A percentile compares a stretch with the other conserved stretches of the same genome.
Evolutionary conservation across 2,113 vertebrate genomes (phyloP).

Genomic region (Meleagris gallopavo): DNA sequence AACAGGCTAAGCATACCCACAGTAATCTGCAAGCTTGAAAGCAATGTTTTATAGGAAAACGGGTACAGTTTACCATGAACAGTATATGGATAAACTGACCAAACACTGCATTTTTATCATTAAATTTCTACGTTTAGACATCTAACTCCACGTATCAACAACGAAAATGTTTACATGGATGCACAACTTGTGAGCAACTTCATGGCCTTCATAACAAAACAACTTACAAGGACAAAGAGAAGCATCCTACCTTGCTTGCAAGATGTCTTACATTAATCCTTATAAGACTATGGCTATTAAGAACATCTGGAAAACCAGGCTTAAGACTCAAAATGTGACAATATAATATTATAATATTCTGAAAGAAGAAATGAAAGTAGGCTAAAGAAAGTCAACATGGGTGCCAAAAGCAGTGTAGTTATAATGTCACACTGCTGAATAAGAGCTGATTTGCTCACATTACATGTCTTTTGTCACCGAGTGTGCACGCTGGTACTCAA

Average conservation of each 20-base stretch:
- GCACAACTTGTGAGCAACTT: background rate
- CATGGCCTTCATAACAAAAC: background rate
- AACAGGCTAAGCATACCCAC: background rate
- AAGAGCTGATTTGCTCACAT: background rate
- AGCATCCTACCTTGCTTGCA: background rate
- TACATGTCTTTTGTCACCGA: background rate
- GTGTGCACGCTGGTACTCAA: background rate
- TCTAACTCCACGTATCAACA: background rate
- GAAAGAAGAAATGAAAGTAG: background rate
- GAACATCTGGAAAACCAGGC: background rate
- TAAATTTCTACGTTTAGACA: background rate
- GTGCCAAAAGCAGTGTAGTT: background rate
- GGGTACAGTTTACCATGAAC: background rate
- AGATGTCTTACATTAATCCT: background rate
- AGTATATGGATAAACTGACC: background rate
- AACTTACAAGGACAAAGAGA: background rate
- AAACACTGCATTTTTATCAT: background rate
- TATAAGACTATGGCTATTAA: background rate
- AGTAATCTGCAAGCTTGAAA: background rate
- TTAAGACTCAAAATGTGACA: background rate
- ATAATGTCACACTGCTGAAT: background rate
- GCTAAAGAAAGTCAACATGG: background rate
- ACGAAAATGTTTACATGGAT: background rate
- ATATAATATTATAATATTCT: accelerated
- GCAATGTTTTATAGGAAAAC: background rate